Evolutionary conservation across 2,888 invertebrate species (phyloP), one percentile per base, ranked within the genome.

Genomic region (Gonocerus acuteangulatus): DNA sequence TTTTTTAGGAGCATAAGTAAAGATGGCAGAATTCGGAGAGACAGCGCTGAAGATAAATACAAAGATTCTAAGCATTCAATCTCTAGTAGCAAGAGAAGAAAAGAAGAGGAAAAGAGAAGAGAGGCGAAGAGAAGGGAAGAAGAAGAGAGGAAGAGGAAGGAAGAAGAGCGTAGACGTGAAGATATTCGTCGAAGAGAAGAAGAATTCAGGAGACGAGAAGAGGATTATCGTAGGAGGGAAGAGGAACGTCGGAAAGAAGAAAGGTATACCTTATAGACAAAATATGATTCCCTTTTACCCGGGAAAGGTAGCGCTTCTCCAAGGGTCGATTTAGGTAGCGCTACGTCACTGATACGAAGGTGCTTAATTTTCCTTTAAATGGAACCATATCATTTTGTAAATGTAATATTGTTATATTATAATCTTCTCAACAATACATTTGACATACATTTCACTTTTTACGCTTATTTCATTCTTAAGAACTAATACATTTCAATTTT

Each of bases 31-130:
- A 42, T 63, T 21, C 64, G 58, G 47, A 67, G 60, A 34, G 49
- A 42, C 47, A 52, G 61, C 61, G 3, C 62, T 47, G 57, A 66
- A 64, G 62, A 63, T 48, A 62, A 48, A 7, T 34, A 52, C 21
- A 42, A 44, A 60, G 52, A 44, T 15, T 32, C 15, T 1, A 56
- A 27, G 27, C n/a, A n/a, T 22, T 44, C 34, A 9, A 39, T 32
- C 15, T 32, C 54, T 27, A 63, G 51, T 21, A n/a, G n/a, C n/a
- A 39, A 68, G 69, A 75, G 19, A 71, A 71, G 60, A 74, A 76
- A 69, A 74, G 76, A 69, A 72, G 75, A 69, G 63, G 75, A 61
- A 49, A 62, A 62, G 52, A 63, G 65, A 61, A 63, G 52, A 60
- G 61, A 67, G 52, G 62, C 48, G 48, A 63, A 64, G 59, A 48